Conservation (phyloP, 2,113 vertebrate genomes). For the Laterallus jamaicensis region DNA sequence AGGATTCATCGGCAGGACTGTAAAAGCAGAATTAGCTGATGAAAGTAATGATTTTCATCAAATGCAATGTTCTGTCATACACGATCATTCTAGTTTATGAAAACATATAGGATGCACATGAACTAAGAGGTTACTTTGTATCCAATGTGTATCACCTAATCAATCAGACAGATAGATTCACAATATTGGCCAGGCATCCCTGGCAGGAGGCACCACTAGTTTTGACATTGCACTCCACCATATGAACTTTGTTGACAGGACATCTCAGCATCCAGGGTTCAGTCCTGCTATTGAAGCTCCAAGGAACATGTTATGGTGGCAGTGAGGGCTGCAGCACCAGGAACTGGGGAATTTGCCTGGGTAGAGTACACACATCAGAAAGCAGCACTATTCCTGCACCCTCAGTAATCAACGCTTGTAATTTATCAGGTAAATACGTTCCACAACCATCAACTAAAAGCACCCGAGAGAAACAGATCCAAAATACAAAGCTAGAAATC, state of each 20-base stretch:
- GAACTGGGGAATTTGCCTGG: not conserved
- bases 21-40: not conserved
- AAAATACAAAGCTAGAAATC: not conserved
- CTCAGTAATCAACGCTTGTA: not conserved
- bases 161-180: not conserved
- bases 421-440: not conserved
- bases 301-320: not conserved
- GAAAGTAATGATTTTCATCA: not conserved
- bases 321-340: not conserved
- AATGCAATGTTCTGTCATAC: not conserved
- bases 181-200: not conserved
- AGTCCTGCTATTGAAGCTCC: not conserved
- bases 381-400: not conserved
- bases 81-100: not conserved
- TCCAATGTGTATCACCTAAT: not conserved
- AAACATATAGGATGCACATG: not conserved
- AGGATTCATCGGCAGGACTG: not conserved
- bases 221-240: not conserved
- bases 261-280: not conserved
- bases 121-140: not conserved
- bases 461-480: not conserved
- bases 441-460: not conserved
- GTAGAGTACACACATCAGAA: not conserved
- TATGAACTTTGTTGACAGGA: accelerated
- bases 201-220: not conserved